These are phyloP conservation scores for Drosophila falleni DNA, from an alignment of 2,888 invertebrate species.

Conservation along the genomic window DNA sequence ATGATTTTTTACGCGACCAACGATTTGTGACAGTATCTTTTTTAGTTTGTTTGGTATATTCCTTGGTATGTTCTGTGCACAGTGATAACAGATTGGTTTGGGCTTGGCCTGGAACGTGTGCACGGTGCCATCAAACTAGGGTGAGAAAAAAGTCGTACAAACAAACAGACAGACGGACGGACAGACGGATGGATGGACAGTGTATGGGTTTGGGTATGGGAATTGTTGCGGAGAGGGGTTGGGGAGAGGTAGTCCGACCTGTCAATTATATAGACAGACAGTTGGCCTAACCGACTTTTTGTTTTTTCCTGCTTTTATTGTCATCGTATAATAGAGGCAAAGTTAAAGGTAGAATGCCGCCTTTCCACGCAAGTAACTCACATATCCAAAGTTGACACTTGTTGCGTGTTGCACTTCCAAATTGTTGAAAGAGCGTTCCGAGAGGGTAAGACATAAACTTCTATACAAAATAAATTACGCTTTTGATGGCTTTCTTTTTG, in stretches of 20 bases:
- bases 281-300: constrained; percentile 60
- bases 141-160: constrained; percentile 76
- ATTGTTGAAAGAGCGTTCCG: neutral
- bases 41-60: constrained; percentile 26
- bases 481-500: constrained; percentile 5
- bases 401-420: constrained; percentile 69
- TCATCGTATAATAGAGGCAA: constrained; percentile 63
- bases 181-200: constrained; percentile 5
- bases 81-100: constrained; percentile 75
- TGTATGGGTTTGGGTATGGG: neutral
- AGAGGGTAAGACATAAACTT: neutral
- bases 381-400: constrained; percentile 72
- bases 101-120: constrained; percentile 51
- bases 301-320: constrained; percentile 63
- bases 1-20: constrained; percentile 62
- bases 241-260: constrained; percentile 21
- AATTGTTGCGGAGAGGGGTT: neutral
- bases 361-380: constrained; percentile 49
- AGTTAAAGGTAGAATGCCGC: constrained; percentile 68
- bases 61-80: constrained; percentile 31
- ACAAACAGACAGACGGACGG: constrained; percentile 62
- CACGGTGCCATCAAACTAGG: constrained; percentile 63
- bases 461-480: constrained; percentile 22
- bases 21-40: constrained; percentile 66
- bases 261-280: constrained; percentile 73